Conservation (phyloP, 1,140 invertebrate species). For the Polypedilum pembai region DNA sequence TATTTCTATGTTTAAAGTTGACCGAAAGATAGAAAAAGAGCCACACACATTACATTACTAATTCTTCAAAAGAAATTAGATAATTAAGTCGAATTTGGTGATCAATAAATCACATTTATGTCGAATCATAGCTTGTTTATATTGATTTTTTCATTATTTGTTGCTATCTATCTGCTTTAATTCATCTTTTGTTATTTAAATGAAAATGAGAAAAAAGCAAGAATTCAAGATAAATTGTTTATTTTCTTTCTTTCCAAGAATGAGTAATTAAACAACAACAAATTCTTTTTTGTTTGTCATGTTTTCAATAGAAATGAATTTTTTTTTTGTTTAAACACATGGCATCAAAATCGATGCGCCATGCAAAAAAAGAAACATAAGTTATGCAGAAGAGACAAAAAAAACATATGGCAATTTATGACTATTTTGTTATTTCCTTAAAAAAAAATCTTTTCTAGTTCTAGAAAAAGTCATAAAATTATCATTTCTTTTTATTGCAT, state of each 20-base stretch:
- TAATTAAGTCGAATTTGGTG: constrained; percentile 24
- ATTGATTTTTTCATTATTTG: background rate
- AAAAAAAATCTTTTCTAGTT: background rate
- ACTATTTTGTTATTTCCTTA: too few relatives aligned
- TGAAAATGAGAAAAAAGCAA: too few relatives aligned
- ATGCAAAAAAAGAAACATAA: background rate
- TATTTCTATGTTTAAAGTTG: background rate
- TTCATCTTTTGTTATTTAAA: too few relatives aligned
- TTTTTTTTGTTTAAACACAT: background rate
- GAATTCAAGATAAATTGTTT: too few relatives aligned
- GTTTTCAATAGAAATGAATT: too few relatives aligned
- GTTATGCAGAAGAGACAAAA: background rate
- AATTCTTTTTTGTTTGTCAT: too few relatives aligned
- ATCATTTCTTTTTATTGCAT: too few relatives aligned
- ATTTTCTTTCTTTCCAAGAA: too few relatives aligned
- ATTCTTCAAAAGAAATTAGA: constrained; percentile 23
- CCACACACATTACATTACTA: constrained; percentile 2
- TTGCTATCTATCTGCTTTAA: too few relatives aligned
- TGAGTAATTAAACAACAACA: too few relatives aligned
- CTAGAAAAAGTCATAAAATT: background rate
- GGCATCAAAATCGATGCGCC: background rate
- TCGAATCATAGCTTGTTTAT: constrained; percentile 24
- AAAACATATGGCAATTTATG: background rate
- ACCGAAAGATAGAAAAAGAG: background rate
- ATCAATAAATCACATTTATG: constrained; percentile 28